A percentile compares a stretch with the other conserved stretches of the same genome.
Evolutionary conservation across 2,888 invertebrate species (phyloP).

Genomic region (Drosophila prolongata): DNA sequence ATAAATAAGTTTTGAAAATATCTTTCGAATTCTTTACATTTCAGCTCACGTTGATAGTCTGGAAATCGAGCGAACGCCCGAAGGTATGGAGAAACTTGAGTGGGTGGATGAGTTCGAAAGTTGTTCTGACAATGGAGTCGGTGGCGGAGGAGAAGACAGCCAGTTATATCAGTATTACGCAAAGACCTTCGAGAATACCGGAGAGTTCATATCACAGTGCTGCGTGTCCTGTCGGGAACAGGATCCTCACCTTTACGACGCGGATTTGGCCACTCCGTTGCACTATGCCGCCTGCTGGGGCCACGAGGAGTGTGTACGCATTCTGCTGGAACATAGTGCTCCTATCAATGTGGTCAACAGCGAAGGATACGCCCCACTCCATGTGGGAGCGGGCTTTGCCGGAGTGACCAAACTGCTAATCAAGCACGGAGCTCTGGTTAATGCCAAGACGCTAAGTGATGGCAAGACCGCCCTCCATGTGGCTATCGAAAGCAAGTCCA

Average conservation of each 20-base stretch:
- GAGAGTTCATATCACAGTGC: slow-evolving; percentile 85
- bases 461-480: slow-evolving; percentile 88
- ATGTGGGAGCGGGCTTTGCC: slow-evolving; percentile 87
- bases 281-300: slow-evolving; percentile 91
- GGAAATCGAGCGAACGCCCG: slow-evolving; percentile 85
- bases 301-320: slow-evolving; percentile 87
- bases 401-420: slow-evolving; percentile 87
- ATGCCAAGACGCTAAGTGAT: slow-evolving; percentile 86
- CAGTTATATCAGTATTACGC: slow-evolving; percentile 89
- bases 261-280: slow-evolving; percentile 86
- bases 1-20: neutral
- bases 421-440: slow-evolving; percentile 86
- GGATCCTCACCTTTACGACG: slow-evolving; percentile 82
- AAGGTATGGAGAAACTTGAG: slow-evolving; percentile 88
- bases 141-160: slow-evolving; percentile 82
- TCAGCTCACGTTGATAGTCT: slow-evolving; percentile 59
- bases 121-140: slow-evolving; percentile 37
- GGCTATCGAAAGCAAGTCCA: slow-evolving; percentile 86
- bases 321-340: slow-evolving; percentile 87
- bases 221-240: slow-evolving; percentile 70
- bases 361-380: slow-evolving; percentile 89
- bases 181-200: slow-evolving; percentile 89
- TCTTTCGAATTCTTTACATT: neutral
- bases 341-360: slow-evolving; percentile 87
- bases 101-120: slow-evolving; percentile 90